These are phyloP conservation scores for Philopotamus ludificatus DNA, from an alignment of 1,140 invertebrate species.

Conservation along the genomic window DNA sequence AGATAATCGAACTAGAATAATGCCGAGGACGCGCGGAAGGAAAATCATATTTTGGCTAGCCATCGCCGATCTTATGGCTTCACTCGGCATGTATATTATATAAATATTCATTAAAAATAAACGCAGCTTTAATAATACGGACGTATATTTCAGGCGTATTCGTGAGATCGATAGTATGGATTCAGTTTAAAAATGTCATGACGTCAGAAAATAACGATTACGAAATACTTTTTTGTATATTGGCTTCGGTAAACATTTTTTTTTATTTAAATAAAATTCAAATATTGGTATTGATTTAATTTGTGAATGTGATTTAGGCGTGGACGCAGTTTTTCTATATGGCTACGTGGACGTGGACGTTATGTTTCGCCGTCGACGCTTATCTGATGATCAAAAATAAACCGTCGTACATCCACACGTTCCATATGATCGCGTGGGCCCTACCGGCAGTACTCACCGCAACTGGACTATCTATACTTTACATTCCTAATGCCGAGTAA, in stretches of 20 bases:
- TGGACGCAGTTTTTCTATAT: conserved; percentile 85
- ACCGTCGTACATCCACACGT: conserved; percentile 58
- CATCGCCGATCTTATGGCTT: conserved; percentile 72
- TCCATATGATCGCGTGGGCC: conserved; percentile 71
- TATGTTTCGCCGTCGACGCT: conserved; percentile 80
- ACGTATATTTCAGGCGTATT: conserved; percentile 63
- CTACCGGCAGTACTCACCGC: conserved; percentile 66
- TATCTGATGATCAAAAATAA: conserved; percentile 64
- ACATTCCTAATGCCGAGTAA: conserved; percentile 76
- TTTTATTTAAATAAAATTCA: not conserved
- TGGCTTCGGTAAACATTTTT: conserved; percentile 65
- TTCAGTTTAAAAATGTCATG: conserved; percentile 65
- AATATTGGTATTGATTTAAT: not conserved
- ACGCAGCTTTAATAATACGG: not conserved
- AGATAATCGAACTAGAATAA: conserved; percentile 54
- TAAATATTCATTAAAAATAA: not conserved
- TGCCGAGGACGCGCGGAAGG: conserved; percentile 62
- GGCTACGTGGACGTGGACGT: conserved; percentile 80
- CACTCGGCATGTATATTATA: conserved; percentile 58
- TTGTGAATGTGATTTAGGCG: conserved; percentile 61
- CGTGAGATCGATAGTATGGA: conserved; percentile 68
- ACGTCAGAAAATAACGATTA: conserved; percentile 62
- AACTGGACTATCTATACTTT: conserved; percentile 69
- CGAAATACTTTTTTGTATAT: conserved; percentile 69
- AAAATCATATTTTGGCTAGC: conserved; percentile 77